Evolutionary conservation across 2,113 vertebrate species (phyloP).

Genomic region (Pygoscelis antarcticus): DNA sequence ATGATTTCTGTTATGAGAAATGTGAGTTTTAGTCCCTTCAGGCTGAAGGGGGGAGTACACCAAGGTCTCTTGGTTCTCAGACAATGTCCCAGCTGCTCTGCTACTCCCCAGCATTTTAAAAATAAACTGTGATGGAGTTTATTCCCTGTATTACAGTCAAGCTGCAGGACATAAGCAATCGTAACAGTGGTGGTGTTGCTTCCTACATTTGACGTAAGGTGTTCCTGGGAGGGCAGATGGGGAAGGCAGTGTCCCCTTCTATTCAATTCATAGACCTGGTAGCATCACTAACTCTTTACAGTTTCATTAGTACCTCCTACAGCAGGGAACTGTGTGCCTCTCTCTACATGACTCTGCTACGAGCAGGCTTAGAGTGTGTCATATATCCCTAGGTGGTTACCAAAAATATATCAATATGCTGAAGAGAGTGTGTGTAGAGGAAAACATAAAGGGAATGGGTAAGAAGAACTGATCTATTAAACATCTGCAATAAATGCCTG

Average conservation of each 20-base stretch:
- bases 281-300: neutral
- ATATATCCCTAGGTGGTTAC: neutral
- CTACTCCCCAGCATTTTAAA: neutral
- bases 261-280: neutral
- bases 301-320: neutral
- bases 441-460: neutral
- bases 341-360: neutral
- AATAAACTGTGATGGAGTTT: neutral
- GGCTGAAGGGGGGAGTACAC: neutral
- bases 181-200: neutral
- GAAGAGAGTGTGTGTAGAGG: neutral
- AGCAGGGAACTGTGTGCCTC: neutral
- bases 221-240: neutral
- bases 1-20: neutral
- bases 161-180: neutral
- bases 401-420: neutral
- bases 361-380: neutral
- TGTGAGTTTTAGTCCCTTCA: neutral
- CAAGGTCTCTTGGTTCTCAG: neutral
- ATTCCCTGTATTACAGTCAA: neutral
- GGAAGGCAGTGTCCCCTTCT: neutral
- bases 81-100: neutral
- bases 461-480: neutral
- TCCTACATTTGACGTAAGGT: neutral
- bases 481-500: neutral